Conservation (phyloP, 2,113 vertebrate species). For the Columba janthina region DNA sequence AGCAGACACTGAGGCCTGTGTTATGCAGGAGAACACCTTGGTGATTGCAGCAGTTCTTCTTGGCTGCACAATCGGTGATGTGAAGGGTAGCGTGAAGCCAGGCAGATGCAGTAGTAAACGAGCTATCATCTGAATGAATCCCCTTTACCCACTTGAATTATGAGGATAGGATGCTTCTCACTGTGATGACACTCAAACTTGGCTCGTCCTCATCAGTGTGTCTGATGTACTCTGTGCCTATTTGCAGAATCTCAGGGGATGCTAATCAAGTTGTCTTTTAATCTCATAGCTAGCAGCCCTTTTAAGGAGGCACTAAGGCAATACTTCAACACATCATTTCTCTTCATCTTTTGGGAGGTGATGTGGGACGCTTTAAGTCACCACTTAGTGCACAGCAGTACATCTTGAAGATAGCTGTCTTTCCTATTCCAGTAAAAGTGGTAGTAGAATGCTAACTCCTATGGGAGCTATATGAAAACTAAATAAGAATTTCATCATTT, state of each 20-base stretch:
- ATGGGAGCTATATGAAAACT: neutral
- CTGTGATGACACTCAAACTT: neutral
- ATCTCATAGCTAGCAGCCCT: neutral
- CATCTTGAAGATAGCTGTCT: neutral
- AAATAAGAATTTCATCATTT: neutral
- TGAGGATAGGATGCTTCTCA: conserved; percentile 8
- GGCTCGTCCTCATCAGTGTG: neutral
- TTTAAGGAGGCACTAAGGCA: neutral
- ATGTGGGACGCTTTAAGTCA: neutral
- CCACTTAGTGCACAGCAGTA: neutral
- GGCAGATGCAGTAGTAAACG: neutral
- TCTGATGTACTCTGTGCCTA: neutral
- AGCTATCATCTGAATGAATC: neutral
- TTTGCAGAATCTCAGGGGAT: neutral
- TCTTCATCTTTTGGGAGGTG: neutral
- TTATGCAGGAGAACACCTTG: neutral
- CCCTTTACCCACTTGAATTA: conserved; percentile 18
- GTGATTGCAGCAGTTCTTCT: neutral
- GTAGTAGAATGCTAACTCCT: neutral
- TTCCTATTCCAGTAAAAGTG: neutral
- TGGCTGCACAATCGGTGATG: fast-evolving
- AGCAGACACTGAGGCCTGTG: neutral
- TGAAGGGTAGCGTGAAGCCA: neutral
- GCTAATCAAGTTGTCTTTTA: conserved; percentile 17
- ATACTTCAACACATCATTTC: neutral